Evolutionary conservation across 2,888 invertebrate genomes (phyloP).

Genomic region (Cryptops parisi): DNA sequence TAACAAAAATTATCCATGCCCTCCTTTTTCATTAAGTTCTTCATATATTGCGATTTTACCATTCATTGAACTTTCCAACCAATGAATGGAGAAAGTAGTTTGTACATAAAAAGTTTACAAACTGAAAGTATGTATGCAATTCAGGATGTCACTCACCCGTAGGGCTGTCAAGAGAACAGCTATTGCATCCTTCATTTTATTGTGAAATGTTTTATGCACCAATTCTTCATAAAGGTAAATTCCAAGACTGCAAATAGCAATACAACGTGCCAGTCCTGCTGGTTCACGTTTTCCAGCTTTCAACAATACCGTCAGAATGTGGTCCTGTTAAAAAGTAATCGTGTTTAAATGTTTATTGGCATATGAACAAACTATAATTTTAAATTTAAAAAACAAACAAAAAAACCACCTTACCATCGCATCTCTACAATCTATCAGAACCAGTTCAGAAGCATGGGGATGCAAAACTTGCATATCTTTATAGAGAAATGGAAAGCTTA

Average conservation of each 20-base stretch:
- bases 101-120: too few relatives aligned
- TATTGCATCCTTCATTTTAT: slow-evolving; percentile 50
- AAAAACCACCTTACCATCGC: slow-evolving; percentile 42
- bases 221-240: slow-evolving; percentile 54
- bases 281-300: slow-evolving; percentile 79
- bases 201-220: slow-evolving; percentile 44
- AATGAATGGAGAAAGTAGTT: too few relatives aligned
- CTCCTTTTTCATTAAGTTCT: too few relatives aligned
- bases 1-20: too few relatives aligned
- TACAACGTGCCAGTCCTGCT: slow-evolving; percentile 70
- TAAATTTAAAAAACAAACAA: neutral
- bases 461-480: slow-evolving; percentile 52
- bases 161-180: slow-evolving; percentile 51
- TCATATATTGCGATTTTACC: too few relatives aligned
- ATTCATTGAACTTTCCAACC: too few relatives aligned
- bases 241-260: slow-evolving; percentile 73
- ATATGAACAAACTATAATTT: too few relatives aligned
- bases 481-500: slow-evolving; percentile 61
- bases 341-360: too few relatives aligned
- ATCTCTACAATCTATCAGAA: slow-evolving; percentile 49
- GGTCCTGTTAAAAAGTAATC: slow-evolving; percentile 46
- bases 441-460: slow-evolving; percentile 45
- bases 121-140: too few relatives aligned
- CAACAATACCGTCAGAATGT: slow-evolving; percentile 70
- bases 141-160: slow-evolving; percentile 48